Evolutionary conservation across 2,113 vertebrate species (phyloP).

Genomic region (Lagopus leucura): DNA sequence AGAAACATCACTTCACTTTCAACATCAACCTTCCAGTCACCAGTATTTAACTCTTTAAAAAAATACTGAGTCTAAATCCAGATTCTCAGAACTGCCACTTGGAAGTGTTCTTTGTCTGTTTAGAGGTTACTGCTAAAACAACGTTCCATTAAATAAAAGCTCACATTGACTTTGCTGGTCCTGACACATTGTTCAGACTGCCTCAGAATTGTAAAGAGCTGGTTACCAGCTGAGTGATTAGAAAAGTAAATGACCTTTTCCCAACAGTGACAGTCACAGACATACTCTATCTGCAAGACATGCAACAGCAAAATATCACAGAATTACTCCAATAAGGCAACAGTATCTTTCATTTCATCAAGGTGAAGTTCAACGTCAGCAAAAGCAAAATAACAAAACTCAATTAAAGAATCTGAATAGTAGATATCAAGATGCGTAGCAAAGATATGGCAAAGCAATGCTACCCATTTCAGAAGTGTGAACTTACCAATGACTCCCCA

Average conservation of each 20-base stretch:
- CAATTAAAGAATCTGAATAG: not conserved
- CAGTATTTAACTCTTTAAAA: not conserved
- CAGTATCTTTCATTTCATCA: not conserved
- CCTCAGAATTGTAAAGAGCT: not conserved
- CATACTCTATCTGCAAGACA: rapidly evolving
- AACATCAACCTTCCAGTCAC: not conserved
- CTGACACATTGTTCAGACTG: not conserved
- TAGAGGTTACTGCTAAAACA: not conserved
- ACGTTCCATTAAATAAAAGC: not conserved
- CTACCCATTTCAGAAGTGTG: not conserved
- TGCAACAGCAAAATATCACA: not conserved
- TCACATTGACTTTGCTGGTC: not conserved
- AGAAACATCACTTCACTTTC: not conserved
- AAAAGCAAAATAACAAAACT: not conserved
- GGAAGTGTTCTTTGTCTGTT: not conserved
- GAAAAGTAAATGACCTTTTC: not conserved
- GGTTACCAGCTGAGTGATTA: not conserved
- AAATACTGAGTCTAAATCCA: not conserved
- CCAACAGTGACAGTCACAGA: not conserved
- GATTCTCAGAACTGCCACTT: not conserved
- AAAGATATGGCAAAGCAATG: rapidly evolving
- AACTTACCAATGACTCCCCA: slow-evolving; percentile 91
- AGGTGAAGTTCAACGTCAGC: not conserved
- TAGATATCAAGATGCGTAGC: not conserved
- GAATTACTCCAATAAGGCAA: not conserved